Base-by-base conservation (phyloP, 2,888 invertebrate species). In the Lutraria lutraria region DNA sequence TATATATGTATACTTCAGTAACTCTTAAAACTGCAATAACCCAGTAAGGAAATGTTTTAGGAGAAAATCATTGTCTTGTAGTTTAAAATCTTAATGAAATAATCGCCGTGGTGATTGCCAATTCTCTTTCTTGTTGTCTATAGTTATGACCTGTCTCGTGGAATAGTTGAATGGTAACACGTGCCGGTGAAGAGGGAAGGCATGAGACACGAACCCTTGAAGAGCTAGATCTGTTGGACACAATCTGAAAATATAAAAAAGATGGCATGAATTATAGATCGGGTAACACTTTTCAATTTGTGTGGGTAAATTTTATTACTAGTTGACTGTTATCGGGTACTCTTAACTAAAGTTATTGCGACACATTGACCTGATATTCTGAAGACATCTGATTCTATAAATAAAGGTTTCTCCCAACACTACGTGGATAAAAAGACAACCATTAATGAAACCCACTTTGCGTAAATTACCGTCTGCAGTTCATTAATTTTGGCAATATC, bases 111-210 rank as follows among this genome's bases (percentile, higher is more conserved):
- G 2, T 25, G 15, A 76, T 76, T 16, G 31, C 31, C 1, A 31
- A 76, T 76, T 76, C 76, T 76, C 76, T 76, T 76, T 76, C 31
- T 31, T 76, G n/a, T 10, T 34, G 29, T 76, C 76, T 19, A 31
- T 76, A 31, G 31, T 34, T 31, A 34, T 76, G 19, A 76, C 54
- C 25, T 29, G 53, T 84, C 68, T 15, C 76, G 3, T 21, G 84
- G 84, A 25, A 84, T 54, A 76, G 54, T 84, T 76, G 76, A 76
- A 84, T 76, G 76, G 83, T 15, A 31, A 10, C 84, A 84, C 84
- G 84, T 84, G 84, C 29, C 29, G 76, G 63, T n/a, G n/a, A 43
- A 72, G 29, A 31, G 76, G 15, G 21, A 13, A 52, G 83, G 3
- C 25, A 29, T 56, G 56, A 53, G 12, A 72, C 31, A 54, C 72